Conservation (phyloP, 2,888 invertebrate species). For the Callinectes sapidus region DNA sequence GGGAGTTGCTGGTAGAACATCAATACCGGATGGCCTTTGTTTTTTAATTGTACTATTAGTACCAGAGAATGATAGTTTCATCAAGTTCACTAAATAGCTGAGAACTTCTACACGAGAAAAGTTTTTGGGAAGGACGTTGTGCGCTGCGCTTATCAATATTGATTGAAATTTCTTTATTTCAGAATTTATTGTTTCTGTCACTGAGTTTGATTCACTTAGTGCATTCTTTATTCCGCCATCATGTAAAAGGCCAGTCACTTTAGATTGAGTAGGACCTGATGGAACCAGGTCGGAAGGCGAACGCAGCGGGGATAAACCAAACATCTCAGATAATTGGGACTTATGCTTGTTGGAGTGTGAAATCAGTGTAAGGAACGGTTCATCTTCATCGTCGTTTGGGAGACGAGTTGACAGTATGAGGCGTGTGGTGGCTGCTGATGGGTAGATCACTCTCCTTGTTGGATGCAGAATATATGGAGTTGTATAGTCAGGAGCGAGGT, state of each 20-base stretch:
- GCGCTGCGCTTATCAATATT: conserved; percentile 18
- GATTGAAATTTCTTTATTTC: conserved; percentile 19
- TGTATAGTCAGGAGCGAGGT: neutral
- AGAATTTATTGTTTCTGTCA: neutral
- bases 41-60: neutral
- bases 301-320: neutral
- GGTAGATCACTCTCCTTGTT: neutral
- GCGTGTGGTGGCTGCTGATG: neutral
- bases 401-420: neutral
- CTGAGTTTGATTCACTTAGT: neutral
- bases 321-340: neutral
- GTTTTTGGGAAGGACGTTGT: conserved; percentile 32
- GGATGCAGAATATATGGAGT: neutral
- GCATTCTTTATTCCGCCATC: neutral
- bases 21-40: no score
- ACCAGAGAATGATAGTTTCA: neutral
- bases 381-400: neutral
- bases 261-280: neutral
- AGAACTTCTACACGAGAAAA: conserved; percentile 15
- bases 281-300: neutral
- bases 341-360: neutral
- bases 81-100: conserved; percentile 12
- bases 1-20: no score
- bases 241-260: neutral
- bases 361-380: neutral